Evolutionary conservation across 2,888 invertebrate genomes (phyloP).

Genomic region (Liposcelis brunnea): DNA sequence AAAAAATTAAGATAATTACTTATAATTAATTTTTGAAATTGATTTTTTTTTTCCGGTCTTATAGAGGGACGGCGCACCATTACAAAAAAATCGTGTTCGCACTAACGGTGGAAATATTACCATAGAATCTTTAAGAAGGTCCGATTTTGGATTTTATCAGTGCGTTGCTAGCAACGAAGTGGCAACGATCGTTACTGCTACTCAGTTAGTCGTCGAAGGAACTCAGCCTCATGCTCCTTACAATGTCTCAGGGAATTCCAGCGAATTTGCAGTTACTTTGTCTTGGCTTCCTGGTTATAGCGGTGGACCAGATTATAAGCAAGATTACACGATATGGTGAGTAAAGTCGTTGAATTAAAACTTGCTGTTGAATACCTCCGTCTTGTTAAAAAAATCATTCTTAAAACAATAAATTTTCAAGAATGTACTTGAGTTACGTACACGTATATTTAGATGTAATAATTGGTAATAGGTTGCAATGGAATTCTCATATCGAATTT

Average conservation of each 20-base stretch:
- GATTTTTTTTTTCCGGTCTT: slow-evolving; percentile 6
- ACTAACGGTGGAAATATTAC: slow-evolving; percentile 78
- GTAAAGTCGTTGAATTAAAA: slow-evolving; percentile 10
- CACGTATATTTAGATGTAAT: too few species aligned
- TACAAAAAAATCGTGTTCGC: slow-evolving; percentile 64
- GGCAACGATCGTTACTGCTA: slow-evolving; percentile 80
- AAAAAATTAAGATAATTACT: background rate
- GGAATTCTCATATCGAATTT: too few species aligned
- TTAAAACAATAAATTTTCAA: too few species aligned
- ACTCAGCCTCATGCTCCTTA: slow-evolving; percentile 95
- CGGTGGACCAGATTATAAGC: slow-evolving; percentile 87
- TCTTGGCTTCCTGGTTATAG: slow-evolving; percentile 92
- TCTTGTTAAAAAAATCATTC: too few species aligned
- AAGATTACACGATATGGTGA: slow-evolving; percentile 85
- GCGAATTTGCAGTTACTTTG: slow-evolving; percentile 77
- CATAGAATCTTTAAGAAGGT: slow-evolving; percentile 66
- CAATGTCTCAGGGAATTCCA: slow-evolving; percentile 79
- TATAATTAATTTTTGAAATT: background rate
- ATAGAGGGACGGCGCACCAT: slow-evolving; percentile 58
- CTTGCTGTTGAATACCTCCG: background rate
- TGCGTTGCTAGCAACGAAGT: slow-evolving; percentile 92
- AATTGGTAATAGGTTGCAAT: too few species aligned
- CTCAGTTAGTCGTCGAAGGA: slow-evolving; percentile 79
- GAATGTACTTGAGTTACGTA: too few species aligned
- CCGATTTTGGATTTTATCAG: slow-evolving; percentile 90